A percentile compares a stretch with the other conserved stretches of the same genome.
These are phyloP conservation scores for Silurus glanis DNA, from an alignment of 2,113 vertebrate genomes.

Conservation along the genomic window DNA sequence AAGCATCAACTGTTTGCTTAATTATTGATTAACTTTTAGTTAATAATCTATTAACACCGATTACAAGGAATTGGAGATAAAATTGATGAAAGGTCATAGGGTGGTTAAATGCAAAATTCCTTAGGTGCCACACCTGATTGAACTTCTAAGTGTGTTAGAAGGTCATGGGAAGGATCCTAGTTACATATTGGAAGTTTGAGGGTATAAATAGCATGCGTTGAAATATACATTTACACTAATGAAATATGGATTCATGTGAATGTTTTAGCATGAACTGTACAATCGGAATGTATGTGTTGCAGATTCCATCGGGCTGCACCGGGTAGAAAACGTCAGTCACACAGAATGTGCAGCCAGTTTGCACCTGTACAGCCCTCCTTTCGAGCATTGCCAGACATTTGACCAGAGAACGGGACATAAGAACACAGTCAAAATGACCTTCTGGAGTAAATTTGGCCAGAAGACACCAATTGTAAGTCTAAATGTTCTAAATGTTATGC, in stretches of 20 bases:
- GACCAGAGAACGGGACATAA: slow-evolving; percentile 95
- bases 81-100: neutral
- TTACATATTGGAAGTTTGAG: neutral
- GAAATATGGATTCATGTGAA: neutral
- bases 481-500: neutral
- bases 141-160: neutral
- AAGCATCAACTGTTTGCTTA: neutral
- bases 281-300: slow-evolving; percentile 38
- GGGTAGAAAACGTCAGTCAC: slow-evolving; percentile 95
- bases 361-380: slow-evolving; percentile 94
- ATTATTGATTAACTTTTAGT: neutral
- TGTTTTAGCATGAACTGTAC: neutral
- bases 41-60: slow-evolving; percentile 3
- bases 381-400: slow-evolving; percentile 86
- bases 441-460: slow-evolving; percentile 90
- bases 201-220: neutral
- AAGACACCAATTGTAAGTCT: slow-evolving; percentile 84
- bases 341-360: slow-evolving; percentile 88
- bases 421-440: slow-evolving; percentile 90
- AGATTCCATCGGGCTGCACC: slow-evolving; percentile 94
- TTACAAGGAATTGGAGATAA: neutral
- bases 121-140: neutral
- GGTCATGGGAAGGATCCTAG: neutral
- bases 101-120: neutral
- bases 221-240: neutral